Percentiles rank a stretch among this genome's conserved stretches.
These are phyloP conservation scores for Asobara japonica DNA, from an alignment of 1,140 invertebrate species.

Conservation along the genomic window DNA sequence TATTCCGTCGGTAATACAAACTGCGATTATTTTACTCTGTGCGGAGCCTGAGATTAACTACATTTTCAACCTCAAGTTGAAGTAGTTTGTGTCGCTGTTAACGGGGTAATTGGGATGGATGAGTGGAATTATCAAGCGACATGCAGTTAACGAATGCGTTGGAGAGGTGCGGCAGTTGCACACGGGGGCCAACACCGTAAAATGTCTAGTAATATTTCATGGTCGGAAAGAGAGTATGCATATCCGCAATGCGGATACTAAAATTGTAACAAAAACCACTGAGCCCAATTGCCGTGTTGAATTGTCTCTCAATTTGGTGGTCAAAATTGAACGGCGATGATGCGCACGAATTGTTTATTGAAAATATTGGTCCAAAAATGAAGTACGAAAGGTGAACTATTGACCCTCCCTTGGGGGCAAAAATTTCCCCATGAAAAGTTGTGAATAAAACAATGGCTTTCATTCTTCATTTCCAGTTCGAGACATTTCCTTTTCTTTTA, in stretches of 20 bases:
- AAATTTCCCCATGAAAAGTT: too few relatives aligned
- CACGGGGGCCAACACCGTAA: neutral
- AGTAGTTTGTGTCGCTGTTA: neutral
- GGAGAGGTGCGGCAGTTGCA: neutral
- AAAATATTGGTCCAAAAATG: neutral
- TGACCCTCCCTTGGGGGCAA: too few relatives aligned
- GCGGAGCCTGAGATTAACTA: neutral
- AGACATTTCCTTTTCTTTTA: too few relatives aligned
- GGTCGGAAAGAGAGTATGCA: conserved; percentile 17
- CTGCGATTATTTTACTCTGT: neutral
- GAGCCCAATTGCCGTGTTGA: neutral
- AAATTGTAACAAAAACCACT: conserved; percentile 26
- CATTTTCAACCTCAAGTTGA: neutral
- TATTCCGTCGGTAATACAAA: too few relatives aligned
- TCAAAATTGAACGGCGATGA: neutral
- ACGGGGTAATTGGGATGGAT: conserved; percentile 27
- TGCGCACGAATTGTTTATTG: neutral
- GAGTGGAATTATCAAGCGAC: conserved; percentile 31
- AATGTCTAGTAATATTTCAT: conserved; percentile 32
- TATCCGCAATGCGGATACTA: conserved; percentile 33
- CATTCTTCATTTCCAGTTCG: too few relatives aligned
- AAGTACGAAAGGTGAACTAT: too few relatives aligned
- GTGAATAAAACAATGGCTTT: too few relatives aligned
- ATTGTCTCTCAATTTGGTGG: neutral
- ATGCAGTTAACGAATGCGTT: neutral